Percentiles rank a stretch among this genome's conserved stretches.
phyloP scores from a whole-genome alignment of 2,888 invertebrate species.

The Athrips mouffetella region DNA sequence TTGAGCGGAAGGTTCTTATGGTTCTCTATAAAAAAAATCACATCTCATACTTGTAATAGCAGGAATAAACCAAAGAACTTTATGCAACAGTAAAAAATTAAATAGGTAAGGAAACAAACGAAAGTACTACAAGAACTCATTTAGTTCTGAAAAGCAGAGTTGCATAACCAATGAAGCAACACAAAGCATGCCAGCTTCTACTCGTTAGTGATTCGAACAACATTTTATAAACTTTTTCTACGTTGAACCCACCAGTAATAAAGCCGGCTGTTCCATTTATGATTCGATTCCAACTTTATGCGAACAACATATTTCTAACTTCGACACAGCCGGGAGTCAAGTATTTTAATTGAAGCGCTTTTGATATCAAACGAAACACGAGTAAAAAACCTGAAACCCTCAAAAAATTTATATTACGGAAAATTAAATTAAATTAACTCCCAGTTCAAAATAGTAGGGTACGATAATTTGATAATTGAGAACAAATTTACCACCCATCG shows the following conservation, averaged over 20 bases:
- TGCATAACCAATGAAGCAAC: constrained; percentile 6
- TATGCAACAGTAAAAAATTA: too few relatives aligned
- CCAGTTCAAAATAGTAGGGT: not conserved
- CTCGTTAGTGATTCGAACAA: not conserved
- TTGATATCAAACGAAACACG: not conserved
- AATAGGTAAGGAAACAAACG: too few relatives aligned
- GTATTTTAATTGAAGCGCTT: constrained; percentile 4
- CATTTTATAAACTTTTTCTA: not conserved
- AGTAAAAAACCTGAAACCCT: not conserved
- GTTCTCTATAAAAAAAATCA: too few relatives aligned
- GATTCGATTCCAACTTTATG: constrained; percentile 2
- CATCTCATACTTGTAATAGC: too few relatives aligned
- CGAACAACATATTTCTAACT: not conserved
- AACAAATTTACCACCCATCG: not conserved
- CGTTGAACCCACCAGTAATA: too few relatives aligned
- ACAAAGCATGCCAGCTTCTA: not conserved
- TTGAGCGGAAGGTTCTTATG: too few relatives aligned
- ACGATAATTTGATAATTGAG: constrained; percentile 3
- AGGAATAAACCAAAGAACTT: too few relatives aligned
- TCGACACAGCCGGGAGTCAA: not conserved
- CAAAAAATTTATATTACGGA: not conserved
- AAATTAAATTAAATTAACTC: not conserved
- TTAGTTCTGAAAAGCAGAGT: not conserved
- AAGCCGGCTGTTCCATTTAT: not conserved
- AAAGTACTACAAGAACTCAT: not conserved